Base-by-base conservation (phyloP, 2,797 vertebrate species). In the Vultur gryphus region DNA sequence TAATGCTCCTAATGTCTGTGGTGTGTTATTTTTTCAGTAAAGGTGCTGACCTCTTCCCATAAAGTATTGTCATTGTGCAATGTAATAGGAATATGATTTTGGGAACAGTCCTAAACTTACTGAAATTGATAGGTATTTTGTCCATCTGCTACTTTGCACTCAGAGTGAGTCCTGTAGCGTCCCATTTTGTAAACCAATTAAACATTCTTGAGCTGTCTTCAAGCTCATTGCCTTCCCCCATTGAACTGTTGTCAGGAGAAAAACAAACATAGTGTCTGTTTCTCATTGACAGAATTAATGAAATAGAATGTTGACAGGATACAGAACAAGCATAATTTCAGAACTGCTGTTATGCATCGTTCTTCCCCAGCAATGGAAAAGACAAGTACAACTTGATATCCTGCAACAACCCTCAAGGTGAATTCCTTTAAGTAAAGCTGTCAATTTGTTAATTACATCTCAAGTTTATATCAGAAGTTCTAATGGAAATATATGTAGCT, bases 281-380 rank as follows among this genome's bases (percentile, higher is more conserved):
- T 92, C 72, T 97, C 59, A 64, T 57, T 92, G 89, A 31, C 58
- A 87, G 69, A 95, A 76, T 92, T 93, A 96, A 87, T 94, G 49
- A 92, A 93, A 78, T 24, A 65, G 77, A 66, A 78, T 64, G 33
- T 75, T 93, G 77, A 24, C 67, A 89, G 86, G 80, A 78, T 83
- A 84, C 67, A 94, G 78, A 89, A 20, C 69, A 62, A 87, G 78
- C 54, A 8, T 62, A 28, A 69, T 89, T 96, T 89, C 78, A 81
- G 33, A 54, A 67, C 39, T 89, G 64, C 52, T 88, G 65, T 67
- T 71, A 39, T 7, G 24, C 43, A 62, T 91, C 24, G 8, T 86
- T 89, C 59, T 65, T 95, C 81, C 33, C 37, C 29, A 86, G 76
- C 44, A 90, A 10, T 31, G 49, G n/a, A 83, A 82, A 39, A 72